Evolutionary conservation across 2,888 invertebrate genomes (phyloP), one percentile per base, ranked within the genome.

Genomic region (Sphaerophoria rueppellii): DNA sequence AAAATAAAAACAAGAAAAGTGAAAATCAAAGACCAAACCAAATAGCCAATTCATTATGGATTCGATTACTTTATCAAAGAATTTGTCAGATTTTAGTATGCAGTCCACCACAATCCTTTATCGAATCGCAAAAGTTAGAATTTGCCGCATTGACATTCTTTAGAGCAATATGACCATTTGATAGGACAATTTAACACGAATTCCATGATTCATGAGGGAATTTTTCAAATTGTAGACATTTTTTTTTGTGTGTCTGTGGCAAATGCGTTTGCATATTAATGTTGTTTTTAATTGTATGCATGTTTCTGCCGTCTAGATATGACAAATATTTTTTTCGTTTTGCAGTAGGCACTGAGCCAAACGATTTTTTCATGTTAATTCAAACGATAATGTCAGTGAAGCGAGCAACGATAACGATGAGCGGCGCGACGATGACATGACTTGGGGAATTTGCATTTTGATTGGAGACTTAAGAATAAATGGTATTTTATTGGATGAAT

Each of bases 381-480:
- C 24, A 34, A 58, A 61, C 57, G 72, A 73, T 57, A 73, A 52
- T 40, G 40, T 40, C 37, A 50, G 40, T 63, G 32, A 52, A 57
- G 11, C 1, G 12, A 6, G 16, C 4, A 6, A 3, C n/a, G 24
- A 12, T 9, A 9, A 43, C 9, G 43, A 43, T 12, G 24, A 24
- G 24, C 24, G 24, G 24, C 43, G 6, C 16, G 50, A 16, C 0
- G 6, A 43, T 9, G 43, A 43, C 43, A 58, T 35, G 63, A 52
- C 50, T 61, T 61, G 77, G 82, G 35, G 50, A 82, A 69, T 82
- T 82, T 73, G 72, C 77, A 77, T 77, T 72, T 60, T 43, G 54
- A 70, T 48, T 40, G 52, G 14, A 24, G 32, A 43, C 12, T 35
- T 7, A 32, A 6, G 14, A 32, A 54, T 46, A 35, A 37, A 14